Evolutionary conservation across 2,888 invertebrate species (phyloP).

Genomic region (Mongoloraphidia duomilia): DNA sequence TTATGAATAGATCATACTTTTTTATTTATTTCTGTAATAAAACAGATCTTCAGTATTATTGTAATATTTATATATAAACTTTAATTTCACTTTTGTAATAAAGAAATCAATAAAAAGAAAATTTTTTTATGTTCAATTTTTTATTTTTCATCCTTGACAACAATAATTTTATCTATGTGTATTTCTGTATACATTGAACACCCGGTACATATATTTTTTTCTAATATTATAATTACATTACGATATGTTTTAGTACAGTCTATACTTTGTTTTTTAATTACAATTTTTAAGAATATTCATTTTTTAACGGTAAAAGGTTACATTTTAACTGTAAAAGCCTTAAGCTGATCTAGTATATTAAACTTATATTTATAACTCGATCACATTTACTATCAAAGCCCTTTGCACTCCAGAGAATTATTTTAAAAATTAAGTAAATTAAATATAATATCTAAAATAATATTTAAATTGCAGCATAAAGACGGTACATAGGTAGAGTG

Average conservation of each 20-base stretch:
- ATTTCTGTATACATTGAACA: slow-evolving; percentile 15
- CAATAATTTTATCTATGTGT: neutral
- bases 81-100: neutral
- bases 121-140: neutral
- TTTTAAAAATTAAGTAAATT: too few relatives aligned
- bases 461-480: too few relatives aligned
- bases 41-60: neutral
- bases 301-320: too few relatives aligned
- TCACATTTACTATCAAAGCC: too few relatives aligned
- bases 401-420: too few relatives aligned
- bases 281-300: too few relatives aligned
- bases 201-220: slow-evolving; percentile 14
- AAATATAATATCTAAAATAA: too few relatives aligned
- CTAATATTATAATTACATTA: slow-evolving; percentile 1
- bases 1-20: neutral
- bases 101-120: neutral
- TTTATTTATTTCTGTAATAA: neutral
- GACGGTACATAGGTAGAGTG: too few relatives aligned
- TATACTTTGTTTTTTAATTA: too few relatives aligned
- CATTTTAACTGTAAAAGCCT: too few relatives aligned
- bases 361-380: too few relatives aligned
- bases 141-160: neutral
- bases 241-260: neutral
- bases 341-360: too few relatives aligned
- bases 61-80: neutral